Conservation (phyloP, 2,888 invertebrate genomes). For the Lasioglossum morio region DNA sequence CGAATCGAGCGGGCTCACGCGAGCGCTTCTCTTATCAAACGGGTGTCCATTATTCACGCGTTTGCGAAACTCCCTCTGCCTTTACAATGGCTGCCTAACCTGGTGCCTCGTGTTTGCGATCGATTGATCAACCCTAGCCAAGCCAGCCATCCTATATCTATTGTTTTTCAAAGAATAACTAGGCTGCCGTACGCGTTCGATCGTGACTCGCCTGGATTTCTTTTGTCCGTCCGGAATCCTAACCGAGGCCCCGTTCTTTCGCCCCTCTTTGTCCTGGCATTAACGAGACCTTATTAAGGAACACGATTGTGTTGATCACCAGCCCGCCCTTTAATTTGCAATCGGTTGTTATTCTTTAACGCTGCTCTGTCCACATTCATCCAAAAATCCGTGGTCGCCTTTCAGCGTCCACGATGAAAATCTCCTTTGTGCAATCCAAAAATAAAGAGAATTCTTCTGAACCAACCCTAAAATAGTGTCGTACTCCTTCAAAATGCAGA, state of each 20-base stretch:
- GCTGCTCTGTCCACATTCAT: not conserved
- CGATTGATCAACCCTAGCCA: conserved; percentile 66
- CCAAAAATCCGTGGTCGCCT: not conserved
- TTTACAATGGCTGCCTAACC: conserved; percentile 69
- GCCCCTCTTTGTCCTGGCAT: conserved; percentile 40
- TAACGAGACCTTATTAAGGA: conserved; percentile 55
- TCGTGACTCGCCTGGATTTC: conserved; percentile 62
- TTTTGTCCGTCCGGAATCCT: conserved; percentile 39
- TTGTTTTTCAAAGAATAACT: conserved; percentile 70
- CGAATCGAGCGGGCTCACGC: conserved; percentile 67
- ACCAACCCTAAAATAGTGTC: not conserved
- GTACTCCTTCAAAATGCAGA: not conserved
- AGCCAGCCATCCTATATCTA: conserved; percentile 57
- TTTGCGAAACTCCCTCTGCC: conserved; percentile 84
- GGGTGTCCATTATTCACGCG: conserved; percentile 83
- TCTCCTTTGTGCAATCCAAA: not conserved
- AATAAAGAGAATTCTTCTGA: not conserved
- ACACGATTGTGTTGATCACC: conserved; percentile 39
- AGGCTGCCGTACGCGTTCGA: conserved; percentile 56
- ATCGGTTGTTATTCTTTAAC: conserved; percentile 28
- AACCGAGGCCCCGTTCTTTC: conserved; percentile 11
- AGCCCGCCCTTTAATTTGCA: conserved; percentile 35
- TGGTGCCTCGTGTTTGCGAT: conserved; percentile 65
- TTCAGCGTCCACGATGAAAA: not conserved
- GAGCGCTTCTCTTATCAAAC: conserved; percentile 83